Evolutionary conservation across 2,113 vertebrate genomes (phyloP).

Genomic region (human): GRCh38 chr13:99769001-99769500

Average conservation of each 20-base stretch:
- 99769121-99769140: not conserved
- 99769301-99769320: not conserved
- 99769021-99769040: not conserved
- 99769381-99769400: not conserved
- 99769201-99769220: not conserved
- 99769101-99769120: not conserved
- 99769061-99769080: not conserved
- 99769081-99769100: not conserved
- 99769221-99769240: not conserved
- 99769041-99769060: not conserved
- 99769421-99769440: not conserved
- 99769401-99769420: not conserved
- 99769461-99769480: not conserved
- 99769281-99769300: not conserved
- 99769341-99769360: not conserved
- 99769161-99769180: not conserved
- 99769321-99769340: not conserved
- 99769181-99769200: not conserved
- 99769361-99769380: not conserved
- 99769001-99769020: not conserved
- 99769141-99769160: not conserved
- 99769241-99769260: not conserved
- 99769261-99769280: not conserved
- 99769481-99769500: conserved; percentile 26
- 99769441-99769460: not conserved